phyloP scores from a whole-genome alignment of 2,888 invertebrate genomes.

The Ceratothoa steindachneri region DNA sequence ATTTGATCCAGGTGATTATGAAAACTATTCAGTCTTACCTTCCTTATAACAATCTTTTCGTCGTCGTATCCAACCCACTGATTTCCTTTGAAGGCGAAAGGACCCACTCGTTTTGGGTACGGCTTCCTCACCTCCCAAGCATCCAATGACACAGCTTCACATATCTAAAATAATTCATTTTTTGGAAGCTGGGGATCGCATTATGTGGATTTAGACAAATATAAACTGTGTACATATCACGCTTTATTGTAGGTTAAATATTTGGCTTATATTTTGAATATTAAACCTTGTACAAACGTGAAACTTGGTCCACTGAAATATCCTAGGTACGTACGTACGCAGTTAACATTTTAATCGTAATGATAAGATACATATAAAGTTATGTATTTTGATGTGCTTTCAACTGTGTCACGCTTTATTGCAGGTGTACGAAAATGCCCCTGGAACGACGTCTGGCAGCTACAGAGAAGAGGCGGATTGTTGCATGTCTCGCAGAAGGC shows the following conservation, averaged over 20 bases:
- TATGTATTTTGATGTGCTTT: background rate
- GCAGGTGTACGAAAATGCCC: too few relatives aligned
- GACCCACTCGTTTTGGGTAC: conserved; percentile 77
- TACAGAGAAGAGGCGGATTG: too few relatives aligned
- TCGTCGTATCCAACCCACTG: conserved; percentile 95
- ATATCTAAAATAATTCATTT: conserved; percentile 71
- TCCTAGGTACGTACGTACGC: too few relatives aligned
- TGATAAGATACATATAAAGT: background rate
- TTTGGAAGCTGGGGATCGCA: background rate
- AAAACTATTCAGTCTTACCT: conserved; percentile 53
- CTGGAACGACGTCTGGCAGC: too few relatives aligned
- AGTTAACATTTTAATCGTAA: background rate
- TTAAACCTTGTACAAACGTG: too few relatives aligned
- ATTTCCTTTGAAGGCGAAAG: conserved; percentile 78
- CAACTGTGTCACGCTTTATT: too few relatives aligned
- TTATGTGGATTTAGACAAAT: too few relatives aligned
- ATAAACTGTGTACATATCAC: too few relatives aligned
- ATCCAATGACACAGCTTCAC: conserved; percentile 70
- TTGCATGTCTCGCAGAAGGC: too few relatives aligned
- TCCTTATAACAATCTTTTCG: conserved; percentile 72
- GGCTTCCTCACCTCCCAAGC: conserved; percentile 80
- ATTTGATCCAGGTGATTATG: too few relatives aligned
- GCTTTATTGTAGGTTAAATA: too few relatives aligned
- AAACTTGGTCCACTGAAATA: too few relatives aligned
- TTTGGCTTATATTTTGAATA: background rate